Evolutionary conservation across 2,113 vertebrate genomes (phyloP).

Genomic region (Macquaria australasica): DNA sequence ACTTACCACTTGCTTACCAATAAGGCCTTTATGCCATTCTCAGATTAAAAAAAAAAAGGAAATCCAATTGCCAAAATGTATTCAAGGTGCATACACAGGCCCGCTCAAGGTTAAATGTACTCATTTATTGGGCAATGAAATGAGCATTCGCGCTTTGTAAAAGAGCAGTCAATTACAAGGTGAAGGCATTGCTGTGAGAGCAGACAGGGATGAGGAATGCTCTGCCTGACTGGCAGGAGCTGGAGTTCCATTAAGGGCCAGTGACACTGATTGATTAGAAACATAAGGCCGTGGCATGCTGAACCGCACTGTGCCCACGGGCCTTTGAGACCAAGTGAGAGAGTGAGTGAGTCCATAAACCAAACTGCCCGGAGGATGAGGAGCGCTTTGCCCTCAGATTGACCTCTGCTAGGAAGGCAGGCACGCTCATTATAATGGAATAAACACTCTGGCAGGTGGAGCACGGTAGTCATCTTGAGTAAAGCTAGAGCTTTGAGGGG

Average conservation of each 20-base stretch:
- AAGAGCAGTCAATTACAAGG: conserved; percentile 41
- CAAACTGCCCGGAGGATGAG: conserved; percentile 30
- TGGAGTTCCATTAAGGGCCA: conserved; percentile 47
- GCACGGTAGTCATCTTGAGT: neutral
- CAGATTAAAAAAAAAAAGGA: neutral
- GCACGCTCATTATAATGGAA: conserved; percentile 7
- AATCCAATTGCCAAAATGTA: neutral
- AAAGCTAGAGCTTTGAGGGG: neutral
- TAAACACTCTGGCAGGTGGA: conserved; percentile 38
- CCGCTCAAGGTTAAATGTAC: conserved; percentile 25
- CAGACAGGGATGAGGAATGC: conserved; percentile 20
- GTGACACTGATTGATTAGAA: conserved; percentile 58
- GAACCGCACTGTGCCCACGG: conserved; percentile 16
- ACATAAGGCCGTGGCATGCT: conserved; percentile 30
- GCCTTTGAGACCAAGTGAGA: conserved; percentile 15
- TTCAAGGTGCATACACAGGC: neutral
- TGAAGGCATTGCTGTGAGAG: conserved; percentile 35
- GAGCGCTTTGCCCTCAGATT: conserved; percentile 23
- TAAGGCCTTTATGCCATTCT: neutral
- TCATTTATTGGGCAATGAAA: conserved; percentile 44
- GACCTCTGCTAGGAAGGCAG: conserved; percentile 27
- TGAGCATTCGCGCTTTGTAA: conserved; percentile 27
- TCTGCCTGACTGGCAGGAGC: conserved; percentile 45
- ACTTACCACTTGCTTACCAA: conserved; percentile 8
- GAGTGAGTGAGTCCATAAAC: conserved; percentile 23